phyloP scores from a whole-genome alignment of 2,888 invertebrate species.

The Creontiades dilutus region DNA sequence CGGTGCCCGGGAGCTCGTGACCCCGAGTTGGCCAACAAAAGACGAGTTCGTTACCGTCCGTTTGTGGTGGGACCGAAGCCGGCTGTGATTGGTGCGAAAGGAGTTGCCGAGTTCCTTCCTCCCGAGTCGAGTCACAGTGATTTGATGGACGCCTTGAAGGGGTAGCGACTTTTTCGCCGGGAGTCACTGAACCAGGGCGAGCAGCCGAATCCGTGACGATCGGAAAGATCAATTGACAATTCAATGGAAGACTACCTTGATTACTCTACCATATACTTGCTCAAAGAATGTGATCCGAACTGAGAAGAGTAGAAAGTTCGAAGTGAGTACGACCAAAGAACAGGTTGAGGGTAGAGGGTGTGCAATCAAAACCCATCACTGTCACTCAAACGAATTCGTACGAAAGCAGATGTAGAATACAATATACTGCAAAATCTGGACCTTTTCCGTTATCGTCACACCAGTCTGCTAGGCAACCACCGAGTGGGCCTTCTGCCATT shows the following conservation, averaged over 20 bases:
- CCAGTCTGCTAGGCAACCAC: too few relatives aligned
- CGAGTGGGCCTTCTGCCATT: too few relatives aligned
- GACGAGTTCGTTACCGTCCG: constrained; percentile 58
- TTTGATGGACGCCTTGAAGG: constrained; percentile 11
- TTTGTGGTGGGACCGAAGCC: constrained; percentile 19
- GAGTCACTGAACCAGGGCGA: constrained; percentile 9
- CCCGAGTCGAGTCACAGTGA: not conserved
- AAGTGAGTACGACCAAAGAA: too few relatives aligned
- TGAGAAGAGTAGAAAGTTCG: too few relatives aligned
- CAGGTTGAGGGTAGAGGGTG: too few relatives aligned
- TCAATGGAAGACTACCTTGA: constrained; percentile 16
- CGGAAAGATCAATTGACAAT: not conserved
- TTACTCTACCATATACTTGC: not conserved
- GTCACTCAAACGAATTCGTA: too few relatives aligned
- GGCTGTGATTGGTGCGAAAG: constrained; percentile 39
- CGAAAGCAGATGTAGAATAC: too few relatives aligned
- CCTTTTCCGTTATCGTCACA: too few relatives aligned
- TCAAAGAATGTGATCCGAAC: not conserved
- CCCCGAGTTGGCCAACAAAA: constrained; percentile 46
- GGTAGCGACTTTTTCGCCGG: constrained; percentile 22
- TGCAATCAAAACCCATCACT: too few relatives aligned
- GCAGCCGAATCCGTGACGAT: not conserved
- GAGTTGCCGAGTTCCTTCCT: not conserved
- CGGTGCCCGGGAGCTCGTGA: constrained; percentile 53
- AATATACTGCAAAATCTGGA: too few relatives aligned